Base-by-base conservation (phyloP, 1,140 invertebrate genomes). In the Heliconius hewitsoni region DNA sequence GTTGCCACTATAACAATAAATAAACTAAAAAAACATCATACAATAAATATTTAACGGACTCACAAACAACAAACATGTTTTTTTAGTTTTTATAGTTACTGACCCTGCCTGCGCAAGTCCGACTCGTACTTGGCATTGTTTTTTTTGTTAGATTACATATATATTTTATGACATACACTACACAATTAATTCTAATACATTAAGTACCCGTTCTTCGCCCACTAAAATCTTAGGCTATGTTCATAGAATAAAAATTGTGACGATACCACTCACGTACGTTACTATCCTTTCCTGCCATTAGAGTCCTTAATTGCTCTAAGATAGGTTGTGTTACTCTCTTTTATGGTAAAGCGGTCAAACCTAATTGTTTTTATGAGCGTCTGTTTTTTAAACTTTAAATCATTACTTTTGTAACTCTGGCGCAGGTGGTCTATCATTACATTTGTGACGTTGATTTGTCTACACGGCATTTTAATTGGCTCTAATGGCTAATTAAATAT, bases 331-430 rank as follows among this genome's bases (percentile, higher is more conserved):
- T 92, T 91, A 92, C 89, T 91, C 87, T 91, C 90, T 87, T 91
- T 92, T 93, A 94, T 91, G 89, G 91, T 91, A 91, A 90, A 84
- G 90, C 90, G 92, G 91, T 89, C 90, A 89, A 89, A 90, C 84
- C 88, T 93, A 92, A 94, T 94, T 93, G 90, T 92, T 93, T 94
- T 94, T 92, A 93, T 92, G 92, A 89, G 86, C 86, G 87, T 85
- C 89, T 91, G 89, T 90, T 91, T 94, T 92, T 91, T 85, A 85
- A 84, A 84, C 81, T 86, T 82, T 83, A 86, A 90, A 85, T 92
- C 93, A 94, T 93, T 88, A 89, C 85, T 90, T 90, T 87, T 90
- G 89, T 90, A 86, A 89, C 81, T 82, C 84, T 88, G 34, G 60
- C 76, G 75, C 77, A 78, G 77, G 80, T 81, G 82, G 82, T 81